Base-by-base conservation (phyloP, 2,888 invertebrate species). In the Scaptomyza reducta region DNA sequence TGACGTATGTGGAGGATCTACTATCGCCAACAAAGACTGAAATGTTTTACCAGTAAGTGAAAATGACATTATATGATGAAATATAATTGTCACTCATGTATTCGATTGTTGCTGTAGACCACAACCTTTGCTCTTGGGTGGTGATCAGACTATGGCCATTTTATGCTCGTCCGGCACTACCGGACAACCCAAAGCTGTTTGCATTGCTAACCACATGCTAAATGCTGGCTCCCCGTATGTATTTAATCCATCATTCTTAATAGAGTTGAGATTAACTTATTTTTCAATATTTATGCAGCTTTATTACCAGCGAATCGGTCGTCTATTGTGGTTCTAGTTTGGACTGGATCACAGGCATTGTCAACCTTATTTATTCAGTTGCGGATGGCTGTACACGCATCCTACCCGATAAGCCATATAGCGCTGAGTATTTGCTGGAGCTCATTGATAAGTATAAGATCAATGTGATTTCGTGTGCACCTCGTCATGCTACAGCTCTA, bases 101-200 rank as follows among this genome's bases (percentile, higher is more conserved):
- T 29, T 16, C 16, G 7, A 35, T 6, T n/a, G 5, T 38, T 38
- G 6, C 10, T 42, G 1, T 22, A 84, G 82, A 44, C 85, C 82
- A 3, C 46, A 69, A 3, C 42, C 64, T 0, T 45, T 82, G 41
- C 14, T 49, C 6, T 44, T 58, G 2, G 81, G 81, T 40, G 71
- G 71, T 5, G 70, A 72, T n/a, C 79, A 85, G 44, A 72, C 77
- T 1, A 53, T 79, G 22, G 76, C 72, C 5, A 88, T 89, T 50
- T 47, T 88, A 4, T 81, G 84, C 14, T 88, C 89, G 2, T 88
- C 88, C 0, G 89, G 89, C 5, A 83, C 89, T 14, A 87, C 84
- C 0, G 87, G 88, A 14, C 16, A 78, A 25, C 82, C 87, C 6
- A 89, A 89, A 59, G 85, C 84, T 33, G 81, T 88, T 31, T 74